A percentile compares a stretch with the other conserved stretches of the same genome.
Conservation (phyloP, 2,888 invertebrate genomes). For the Brachypalpus laphriformis region DNA sequence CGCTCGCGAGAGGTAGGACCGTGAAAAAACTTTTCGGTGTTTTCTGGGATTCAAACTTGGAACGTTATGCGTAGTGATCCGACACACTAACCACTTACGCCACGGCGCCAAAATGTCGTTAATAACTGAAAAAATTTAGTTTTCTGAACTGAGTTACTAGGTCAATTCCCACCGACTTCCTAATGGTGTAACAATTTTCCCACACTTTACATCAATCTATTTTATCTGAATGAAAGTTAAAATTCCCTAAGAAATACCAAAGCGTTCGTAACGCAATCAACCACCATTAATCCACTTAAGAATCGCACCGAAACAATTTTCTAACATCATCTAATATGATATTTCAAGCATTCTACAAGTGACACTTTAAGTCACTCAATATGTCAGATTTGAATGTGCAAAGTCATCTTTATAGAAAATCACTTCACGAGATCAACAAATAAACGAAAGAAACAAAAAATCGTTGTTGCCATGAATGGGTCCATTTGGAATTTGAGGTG, state of each 20-base stretch:
- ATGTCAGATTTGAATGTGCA: slow-evolving; percentile 18
- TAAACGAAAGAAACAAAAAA: background rate
- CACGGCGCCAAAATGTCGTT: too few species aligned
- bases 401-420: slow-evolving; percentile 17
- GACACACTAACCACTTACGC: too few species aligned
- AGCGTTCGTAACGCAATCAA: background rate
- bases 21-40: too few species aligned
- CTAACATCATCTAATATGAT: background rate
- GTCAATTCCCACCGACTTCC: background rate
- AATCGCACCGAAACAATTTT: slow-evolving; percentile 17
- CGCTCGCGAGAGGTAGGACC: too few species aligned
- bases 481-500: background rate
- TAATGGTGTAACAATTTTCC: background rate
- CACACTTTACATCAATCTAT: background rate
- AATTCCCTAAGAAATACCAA: background rate
- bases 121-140: too few species aligned
- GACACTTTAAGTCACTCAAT: slow-evolving; percentile 29
- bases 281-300: background rate
- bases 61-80: too few species aligned
- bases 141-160: too few species aligned
- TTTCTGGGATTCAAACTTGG: too few species aligned
- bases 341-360: slow-evolving; percentile 9
- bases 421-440: slow-evolving; percentile 1
- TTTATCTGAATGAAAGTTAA: background rate
- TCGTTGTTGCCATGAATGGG: slow-evolving; percentile 1